Conservation (phyloP, 2,797 vertebrate species). For the Rhynchotus rufescens region DNA sequence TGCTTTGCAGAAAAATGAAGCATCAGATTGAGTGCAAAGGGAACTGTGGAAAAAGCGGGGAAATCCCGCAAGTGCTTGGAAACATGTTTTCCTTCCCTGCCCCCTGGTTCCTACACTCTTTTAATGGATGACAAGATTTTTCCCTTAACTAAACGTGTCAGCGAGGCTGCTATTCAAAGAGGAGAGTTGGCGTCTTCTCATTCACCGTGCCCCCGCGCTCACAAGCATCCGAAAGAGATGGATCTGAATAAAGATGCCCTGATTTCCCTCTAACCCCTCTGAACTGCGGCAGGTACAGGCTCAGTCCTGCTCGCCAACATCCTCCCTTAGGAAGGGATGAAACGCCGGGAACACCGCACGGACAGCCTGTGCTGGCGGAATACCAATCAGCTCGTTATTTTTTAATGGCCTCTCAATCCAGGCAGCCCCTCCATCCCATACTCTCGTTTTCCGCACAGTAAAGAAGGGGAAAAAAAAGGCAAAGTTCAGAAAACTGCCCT, state of each 20-base stretch:
- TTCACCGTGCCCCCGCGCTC: neutral
- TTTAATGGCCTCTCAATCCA: fast-evolving
- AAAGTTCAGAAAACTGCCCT: neutral
- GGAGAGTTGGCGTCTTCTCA: neutral
- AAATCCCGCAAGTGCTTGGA: neutral
- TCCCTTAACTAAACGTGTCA: neutral
- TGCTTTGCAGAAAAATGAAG: conserved; percentile 13
- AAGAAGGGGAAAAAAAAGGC: too few relatives aligned
- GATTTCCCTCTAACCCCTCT: neutral
- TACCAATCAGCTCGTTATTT: neutral
- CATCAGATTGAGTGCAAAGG: fast-evolving
- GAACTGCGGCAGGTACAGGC: neutral
- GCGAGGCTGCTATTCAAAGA: neutral
- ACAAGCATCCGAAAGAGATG: neutral
- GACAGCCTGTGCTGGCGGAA: neutral
- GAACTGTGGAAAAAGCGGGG: neutral
- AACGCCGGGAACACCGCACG: neutral
- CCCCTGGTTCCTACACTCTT: neutral
- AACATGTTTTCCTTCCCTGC: neutral
- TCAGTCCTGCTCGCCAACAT: neutral
- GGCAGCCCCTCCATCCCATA: neutral
- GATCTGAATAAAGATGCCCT: neutral
- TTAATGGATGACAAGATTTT: neutral
- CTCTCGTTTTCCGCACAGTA: too few relatives aligned
- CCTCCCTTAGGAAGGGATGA: neutral